phyloP scores from a whole-genome alignment of 1,140 invertebrate genomes.

The Ephestia elutella region DNA sequence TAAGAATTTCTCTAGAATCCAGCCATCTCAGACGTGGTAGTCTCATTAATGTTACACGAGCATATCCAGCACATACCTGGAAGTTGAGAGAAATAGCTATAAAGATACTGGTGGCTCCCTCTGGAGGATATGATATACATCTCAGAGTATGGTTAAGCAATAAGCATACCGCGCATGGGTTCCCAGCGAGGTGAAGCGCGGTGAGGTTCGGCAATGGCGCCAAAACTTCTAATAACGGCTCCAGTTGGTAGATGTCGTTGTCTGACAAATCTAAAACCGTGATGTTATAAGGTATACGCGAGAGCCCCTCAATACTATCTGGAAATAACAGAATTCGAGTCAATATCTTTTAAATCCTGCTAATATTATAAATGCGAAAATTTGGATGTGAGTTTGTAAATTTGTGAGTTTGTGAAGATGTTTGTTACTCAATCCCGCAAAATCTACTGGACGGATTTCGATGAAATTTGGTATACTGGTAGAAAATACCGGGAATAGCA shows the following conservation, averaged over 20 bases:
- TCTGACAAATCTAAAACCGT: slow-evolving; percentile 69
- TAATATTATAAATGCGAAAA: too few relatives aligned
- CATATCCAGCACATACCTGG: slow-evolving; percentile 48
- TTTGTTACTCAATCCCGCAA: too few relatives aligned
- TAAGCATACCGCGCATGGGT: slow-evolving; percentile 71
- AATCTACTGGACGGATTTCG: too few relatives aligned
- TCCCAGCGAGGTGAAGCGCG: slow-evolving; percentile 67
- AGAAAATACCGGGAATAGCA: too few relatives aligned
- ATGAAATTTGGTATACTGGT: too few relatives aligned
- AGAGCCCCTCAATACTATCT: slow-evolving; percentile 32
- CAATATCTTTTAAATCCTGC: too few relatives aligned
- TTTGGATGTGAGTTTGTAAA: too few relatives aligned
- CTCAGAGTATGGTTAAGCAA: not conserved
- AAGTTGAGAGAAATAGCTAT: slow-evolving; percentile 5
- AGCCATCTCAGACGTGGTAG: slow-evolving; percentile 47
- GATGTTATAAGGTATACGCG: slow-evolving; percentile 31
- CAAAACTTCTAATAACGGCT: slow-evolving; percentile 50
- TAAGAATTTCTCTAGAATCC: slow-evolving; percentile 45
- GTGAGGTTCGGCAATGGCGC: slow-evolving; percentile 45
- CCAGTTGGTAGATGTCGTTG: slow-evolving; percentile 73
- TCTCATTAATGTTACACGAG: slow-evolving; percentile 34
- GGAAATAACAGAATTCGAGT: slow-evolving; percentile 17
- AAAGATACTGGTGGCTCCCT: slow-evolving; percentile 28
- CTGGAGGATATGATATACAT: slow-evolving; percentile 23
- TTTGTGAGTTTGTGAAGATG: too few relatives aligned